Base-by-base conservation (phyloP, 2,888 invertebrate species). In the Watsonalla cultraria region DNA sequence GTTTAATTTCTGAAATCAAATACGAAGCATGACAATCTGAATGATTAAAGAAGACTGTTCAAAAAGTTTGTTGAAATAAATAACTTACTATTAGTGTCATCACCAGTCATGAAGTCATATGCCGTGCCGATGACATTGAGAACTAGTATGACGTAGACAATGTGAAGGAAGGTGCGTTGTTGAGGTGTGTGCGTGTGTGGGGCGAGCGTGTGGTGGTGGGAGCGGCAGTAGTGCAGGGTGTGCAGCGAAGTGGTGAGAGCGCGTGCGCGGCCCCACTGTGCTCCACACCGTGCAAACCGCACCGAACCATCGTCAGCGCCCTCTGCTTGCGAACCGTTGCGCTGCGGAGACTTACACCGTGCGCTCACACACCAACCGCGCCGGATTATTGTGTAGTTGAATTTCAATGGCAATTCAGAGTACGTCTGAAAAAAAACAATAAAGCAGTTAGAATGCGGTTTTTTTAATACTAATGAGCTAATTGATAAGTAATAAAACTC, bases 321-420 rank as follows among this genome's bases (percentile, higher is more conserved):
- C 5, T 8, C 8, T 42, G 42, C 11, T 11, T 11, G 42, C 9
- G 49, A 14, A 57, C 70, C 69, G 58, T 63, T 69, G 57, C 59
- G 61, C 24, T 56, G 51, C 8, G 60, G 61, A 5, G 54, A 56
- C 46, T 33, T 60, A 57, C 72, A 73, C 7, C 75, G 66, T 0
- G 58, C 52, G 52, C 61, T 71, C 46, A 79, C 59, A 58, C 79
- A 80, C 61, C 71, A 74, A 11, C 80, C 80, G 1, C 80, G 73
- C 46, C 75, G 75, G 1, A 80, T 59, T 0, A 71, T 66, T 4
- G 76, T 75, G 13, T 70, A 72, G 55, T 76, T 68, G 60, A 68
- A 76, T 45, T 70, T 59, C 7, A 55, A 59, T 0, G 51, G 49
- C 7, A 64, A 61, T 2, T 64, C 56, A n/a, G 74, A 69, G 52